Percentiles rank a stretch among this genome's conserved stretches.
Conservation (phyloP, 2,888 invertebrate species). For the Drosophila ezoana region DNA sequence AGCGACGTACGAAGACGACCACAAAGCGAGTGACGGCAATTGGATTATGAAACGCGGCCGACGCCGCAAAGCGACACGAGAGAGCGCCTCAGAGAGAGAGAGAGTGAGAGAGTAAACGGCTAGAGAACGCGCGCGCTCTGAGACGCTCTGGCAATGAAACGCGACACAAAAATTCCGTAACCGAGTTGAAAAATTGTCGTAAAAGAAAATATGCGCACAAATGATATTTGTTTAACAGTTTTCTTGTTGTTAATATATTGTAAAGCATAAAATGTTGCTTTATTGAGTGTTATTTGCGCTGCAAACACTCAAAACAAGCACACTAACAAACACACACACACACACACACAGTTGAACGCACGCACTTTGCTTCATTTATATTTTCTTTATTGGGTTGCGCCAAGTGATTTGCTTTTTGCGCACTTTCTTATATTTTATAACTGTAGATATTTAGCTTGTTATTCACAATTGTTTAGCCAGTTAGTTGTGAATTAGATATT, state of each 20-base stretch:
- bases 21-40: conserved; percentile 65
- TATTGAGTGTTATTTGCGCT: conserved; percentile 30
- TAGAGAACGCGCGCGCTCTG: conserved; percentile 37
- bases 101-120: conserved; percentile 11
- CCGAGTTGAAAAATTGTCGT: conserved; percentile 54
- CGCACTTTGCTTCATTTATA: conserved; percentile 66
- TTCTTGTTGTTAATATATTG: conserved; percentile 7
- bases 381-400: conserved; percentile 57
- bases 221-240: conserved; percentile 17
- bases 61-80: conserved; percentile 64
- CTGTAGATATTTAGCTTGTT: conserved; percentile 32
- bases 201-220: conserved; percentile 33
- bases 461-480: conserved; percentile 49
- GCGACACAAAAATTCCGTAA: conserved; percentile 77
- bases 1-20: conserved; percentile 45
- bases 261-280: conserved; percentile 17
- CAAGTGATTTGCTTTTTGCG: conserved; percentile 57
- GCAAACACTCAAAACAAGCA: conserved; percentile 41
- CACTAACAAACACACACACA: conserved; percentile 33
- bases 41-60: conserved; percentile 74
- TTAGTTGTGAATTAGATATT: conserved; percentile 23
- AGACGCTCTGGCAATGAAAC: conserved; percentile 60
- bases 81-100: conserved; percentile 13
- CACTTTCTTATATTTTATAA: conserved; percentile 44
- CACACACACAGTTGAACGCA: conserved; percentile 43